Conservation (phyloP, 1,140 invertebrate genomes). For the Aphelenchoides fujianensis region DNA sequence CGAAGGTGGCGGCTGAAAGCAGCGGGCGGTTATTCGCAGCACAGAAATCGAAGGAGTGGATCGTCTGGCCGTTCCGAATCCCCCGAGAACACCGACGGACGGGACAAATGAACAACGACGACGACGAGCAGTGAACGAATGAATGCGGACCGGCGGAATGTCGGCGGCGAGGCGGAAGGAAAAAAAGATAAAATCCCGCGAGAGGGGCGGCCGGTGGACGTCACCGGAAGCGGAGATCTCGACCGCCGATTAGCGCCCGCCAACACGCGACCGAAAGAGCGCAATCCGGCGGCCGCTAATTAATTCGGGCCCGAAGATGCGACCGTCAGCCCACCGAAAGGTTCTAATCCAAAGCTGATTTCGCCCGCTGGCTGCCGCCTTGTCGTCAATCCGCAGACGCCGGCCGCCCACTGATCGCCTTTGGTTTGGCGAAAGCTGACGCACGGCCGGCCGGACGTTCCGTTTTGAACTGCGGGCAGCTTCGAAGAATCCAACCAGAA, state of each 20-base stretch:
- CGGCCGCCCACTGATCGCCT: too few relatives aligned
- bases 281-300: background rate
- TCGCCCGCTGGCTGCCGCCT: too few relatives aligned
- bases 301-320: background rate
- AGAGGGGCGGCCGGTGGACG: background rate
- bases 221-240: background rate
- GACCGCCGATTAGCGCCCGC: too few relatives aligned
- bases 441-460: background rate
- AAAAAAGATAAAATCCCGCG: conserved; percentile 13
- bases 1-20: background rate
- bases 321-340: background rate
- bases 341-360: background rate
- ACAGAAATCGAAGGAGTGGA: background rate
- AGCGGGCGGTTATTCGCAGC: background rate
- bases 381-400: too few relatives aligned
- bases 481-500: too few relatives aligned
- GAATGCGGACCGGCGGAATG: too few relatives aligned
- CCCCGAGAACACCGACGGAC: too few relatives aligned
- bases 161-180: conserved; percentile 13
- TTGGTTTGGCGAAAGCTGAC: background rate
- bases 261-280: background rate
- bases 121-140: background rate
- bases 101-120: too few relatives aligned
- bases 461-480: background rate
- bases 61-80: too few relatives aligned